Percentiles rank a stretch among this genome's conserved stretches.
Evolutionary conservation across 2,113 vertebrate species (phyloP).

Genomic region (Ceyx margarethae): DNA sequence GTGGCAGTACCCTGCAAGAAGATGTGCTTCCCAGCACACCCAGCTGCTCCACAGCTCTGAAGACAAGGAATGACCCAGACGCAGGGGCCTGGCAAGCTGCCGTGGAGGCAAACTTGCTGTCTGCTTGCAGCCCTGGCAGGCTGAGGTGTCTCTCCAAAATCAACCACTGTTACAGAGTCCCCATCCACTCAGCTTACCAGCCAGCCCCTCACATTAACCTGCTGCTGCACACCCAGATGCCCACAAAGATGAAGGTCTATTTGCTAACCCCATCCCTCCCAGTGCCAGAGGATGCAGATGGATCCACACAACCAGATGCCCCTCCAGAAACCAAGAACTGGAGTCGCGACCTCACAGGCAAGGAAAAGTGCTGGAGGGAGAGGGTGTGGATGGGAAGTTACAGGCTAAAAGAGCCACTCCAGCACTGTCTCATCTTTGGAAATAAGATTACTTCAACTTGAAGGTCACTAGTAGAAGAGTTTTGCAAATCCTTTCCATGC

Average conservation of each 20-base stretch:
- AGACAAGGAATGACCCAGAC: not conserved
- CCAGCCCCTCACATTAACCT: not conserved
- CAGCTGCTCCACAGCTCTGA: not conserved
- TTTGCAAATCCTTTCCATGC: not conserved
- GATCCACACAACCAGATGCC: not conserved
- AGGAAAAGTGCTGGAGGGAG: not conserved
- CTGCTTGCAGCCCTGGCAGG: not conserved
- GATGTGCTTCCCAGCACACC: not conserved
- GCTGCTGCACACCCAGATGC: not conserved
- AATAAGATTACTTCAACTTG: not conserved
- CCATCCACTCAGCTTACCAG: not conserved
- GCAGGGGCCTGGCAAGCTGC: fast-evolving
- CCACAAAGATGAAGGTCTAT: not conserved
- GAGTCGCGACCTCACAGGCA: fast-evolving
- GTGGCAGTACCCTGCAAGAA: not conserved
- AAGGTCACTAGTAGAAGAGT: not conserved
- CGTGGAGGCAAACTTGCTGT: fast-evolving
- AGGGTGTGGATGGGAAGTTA: fast-evolving
- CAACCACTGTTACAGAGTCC: not conserved
- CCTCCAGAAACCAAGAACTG: not conserved
- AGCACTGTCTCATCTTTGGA: not conserved
- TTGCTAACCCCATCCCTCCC: not conserved
- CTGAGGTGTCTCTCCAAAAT: not conserved
- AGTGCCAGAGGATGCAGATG: not conserved
- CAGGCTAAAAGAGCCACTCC: not conserved